Evolutionary conservation across 2,888 invertebrate species (phyloP), one percentile per base, ranked within the genome.

Genomic region (Nephrotoma flavescens): DNA sequence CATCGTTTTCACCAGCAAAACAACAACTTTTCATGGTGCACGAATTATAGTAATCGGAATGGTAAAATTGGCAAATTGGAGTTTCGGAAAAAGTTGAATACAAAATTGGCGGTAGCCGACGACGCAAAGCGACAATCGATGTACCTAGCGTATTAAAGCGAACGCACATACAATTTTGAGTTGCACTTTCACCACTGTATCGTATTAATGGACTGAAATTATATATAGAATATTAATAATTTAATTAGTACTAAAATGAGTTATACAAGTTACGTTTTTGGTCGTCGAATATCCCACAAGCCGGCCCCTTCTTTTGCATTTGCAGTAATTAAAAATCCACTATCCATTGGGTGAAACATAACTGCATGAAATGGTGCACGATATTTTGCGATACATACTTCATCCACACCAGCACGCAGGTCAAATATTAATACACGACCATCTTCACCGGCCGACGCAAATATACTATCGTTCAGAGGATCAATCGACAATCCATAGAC

Each of bases 1-100:
- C 95, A 89, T 98, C 98, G 45, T 94, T 93, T 83, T 96, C 95
- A 0, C 98, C 98, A 15, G 97, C 98, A 92, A 98, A 99, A 88
- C 96, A 96, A 90, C 98, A 97, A 88, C 97, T 98, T 92, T 99
- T 99, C 97, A 99, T 98, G 0, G 99, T 99, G 90, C 98, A 98
- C 0, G 97, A 97, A 91, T 98, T 98, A 90, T 97, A 97, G 91
- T 98, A 99, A 88, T 97, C 96, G 86, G 95, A 94, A 90, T 98
- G 97, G 91, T 97, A 96, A 92, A 98, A 98, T 91, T 97, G 96
- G 44, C 95, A 96, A 42, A 96, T 92, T 0, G 96, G 95, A 83
- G 94, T 93, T 0, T 95, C 92, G 0, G 94, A 94, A 88, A 95
- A 93, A 0, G 95, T 93, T 0, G 93, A 92, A 90, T 96, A 98